Conservation (phyloP, 2,888 invertebrate species). For the Lasiommata megera region DNA sequence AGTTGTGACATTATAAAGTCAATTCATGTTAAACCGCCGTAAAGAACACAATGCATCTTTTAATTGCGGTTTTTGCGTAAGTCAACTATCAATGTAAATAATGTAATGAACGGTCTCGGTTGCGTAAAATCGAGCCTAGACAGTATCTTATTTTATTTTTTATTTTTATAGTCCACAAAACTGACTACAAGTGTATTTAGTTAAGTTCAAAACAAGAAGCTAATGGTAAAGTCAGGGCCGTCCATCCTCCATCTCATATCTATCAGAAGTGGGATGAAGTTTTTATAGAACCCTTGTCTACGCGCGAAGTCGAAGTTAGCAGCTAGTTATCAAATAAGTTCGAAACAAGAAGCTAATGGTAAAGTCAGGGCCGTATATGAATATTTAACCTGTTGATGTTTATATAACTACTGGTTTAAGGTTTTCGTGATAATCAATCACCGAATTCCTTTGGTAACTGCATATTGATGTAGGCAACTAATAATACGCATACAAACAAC, state of each 20-base stretch:
- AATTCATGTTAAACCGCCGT: no score
- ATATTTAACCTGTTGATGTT: background rate
- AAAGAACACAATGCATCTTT: background rate
- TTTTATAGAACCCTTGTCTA: no score
- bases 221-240: background rate
- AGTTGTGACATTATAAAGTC: no score
- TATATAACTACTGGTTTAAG: background rate
- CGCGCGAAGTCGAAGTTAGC: no score
- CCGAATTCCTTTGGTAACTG: background rate
- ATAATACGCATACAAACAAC: slow-evolving; percentile 5
- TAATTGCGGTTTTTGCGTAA: background rate
- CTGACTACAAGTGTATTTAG: no score
- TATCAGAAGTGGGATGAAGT: no score
- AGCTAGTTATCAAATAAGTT: background rate
- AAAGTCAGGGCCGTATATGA: background rate
- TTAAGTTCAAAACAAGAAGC: background rate
- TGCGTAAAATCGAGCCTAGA: background rate
- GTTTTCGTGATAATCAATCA: background rate
- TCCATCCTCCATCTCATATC: no score
- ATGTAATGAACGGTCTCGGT: background rate
- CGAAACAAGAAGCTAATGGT: background rate
- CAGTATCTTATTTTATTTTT: no score
- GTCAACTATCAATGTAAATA: background rate
- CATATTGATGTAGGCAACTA: background rate
- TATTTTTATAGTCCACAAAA: no score